Evolutionary conservation across 2,888 invertebrate genomes (phyloP).

Genomic region (Panorpa germanica): DNA sequence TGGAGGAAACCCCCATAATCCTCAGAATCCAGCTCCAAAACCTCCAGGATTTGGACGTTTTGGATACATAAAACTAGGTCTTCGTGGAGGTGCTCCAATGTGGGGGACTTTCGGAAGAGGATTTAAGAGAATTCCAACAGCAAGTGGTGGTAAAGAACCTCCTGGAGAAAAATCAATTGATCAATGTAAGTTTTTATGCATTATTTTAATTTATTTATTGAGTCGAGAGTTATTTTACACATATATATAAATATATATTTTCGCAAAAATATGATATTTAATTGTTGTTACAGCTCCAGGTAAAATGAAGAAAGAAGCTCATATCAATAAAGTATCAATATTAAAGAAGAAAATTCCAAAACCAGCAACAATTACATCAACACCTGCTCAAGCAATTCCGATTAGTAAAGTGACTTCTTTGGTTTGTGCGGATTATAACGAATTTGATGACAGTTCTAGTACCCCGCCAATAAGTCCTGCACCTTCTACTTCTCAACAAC

Average conservation of each 20-base stretch:
- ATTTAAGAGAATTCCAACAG: constrained; percentile 22
- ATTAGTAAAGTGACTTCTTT: constrained; percentile 28
- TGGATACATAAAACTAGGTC: constrained; percentile 36
- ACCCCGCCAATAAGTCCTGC: constrained; percentile 33
- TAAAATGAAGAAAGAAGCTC: constrained; percentile 26
- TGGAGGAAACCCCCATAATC: constrained; percentile 32
- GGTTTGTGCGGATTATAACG: constrained; percentile 35
- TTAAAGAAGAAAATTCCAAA: constrained; percentile 30
- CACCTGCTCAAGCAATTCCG: constrained; percentile 21
- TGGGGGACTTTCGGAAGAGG: constrained; percentile 23
- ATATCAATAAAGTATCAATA: constrained; percentile 34
- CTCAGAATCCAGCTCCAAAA: constrained; percentile 35
- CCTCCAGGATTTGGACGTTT: constrained; percentile 35
- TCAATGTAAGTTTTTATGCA: no score
- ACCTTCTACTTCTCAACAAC: constrained; percentile 16
- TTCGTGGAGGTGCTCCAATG: no score
- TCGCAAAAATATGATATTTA: no score
- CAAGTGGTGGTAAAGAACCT: constrained; percentile 13
- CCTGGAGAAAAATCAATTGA: constrained; percentile 13
- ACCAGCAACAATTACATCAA: constrained; percentile 18
- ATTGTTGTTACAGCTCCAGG: constrained; percentile 12
- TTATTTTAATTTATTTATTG: no score
- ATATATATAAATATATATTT: no score
- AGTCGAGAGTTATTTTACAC: no score
- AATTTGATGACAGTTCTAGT: constrained; percentile 36